phyloP scores from a whole-genome alignment of 2,888 invertebrate species.

The Lissonota sp. region DNA sequence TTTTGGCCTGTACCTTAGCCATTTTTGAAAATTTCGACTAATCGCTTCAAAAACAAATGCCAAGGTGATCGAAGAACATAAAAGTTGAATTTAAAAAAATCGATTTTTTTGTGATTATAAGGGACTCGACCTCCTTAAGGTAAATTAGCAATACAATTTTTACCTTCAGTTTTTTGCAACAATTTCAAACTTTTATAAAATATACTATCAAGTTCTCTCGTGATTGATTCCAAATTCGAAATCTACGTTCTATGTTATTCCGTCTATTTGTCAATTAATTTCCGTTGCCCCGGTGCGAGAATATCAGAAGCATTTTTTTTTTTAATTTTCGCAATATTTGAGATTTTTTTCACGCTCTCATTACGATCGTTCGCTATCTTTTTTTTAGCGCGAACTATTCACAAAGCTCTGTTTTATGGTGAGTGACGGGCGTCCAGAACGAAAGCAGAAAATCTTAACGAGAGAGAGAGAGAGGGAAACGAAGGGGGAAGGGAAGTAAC shows the following conservation, averaged over 20 bases:
- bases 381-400: slow-evolving; percentile 29
- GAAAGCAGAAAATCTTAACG: neutral
- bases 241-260: neutral
- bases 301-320: neutral
- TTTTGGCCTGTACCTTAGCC: too few species aligned
- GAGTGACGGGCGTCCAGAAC: slow-evolving; percentile 34
- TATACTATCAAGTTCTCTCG: neutral
- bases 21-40: too few species aligned
- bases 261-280: neutral
- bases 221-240: neutral
- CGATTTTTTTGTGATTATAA: neutral
- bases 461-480: slow-evolving; percentile 32
- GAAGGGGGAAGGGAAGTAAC: slow-evolving; percentile 34
- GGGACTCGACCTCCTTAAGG: too few species aligned
- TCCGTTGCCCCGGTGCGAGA: neutral
- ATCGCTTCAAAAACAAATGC: too few species aligned
- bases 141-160: neutral
- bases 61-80: too few species aligned
- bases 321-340: slow-evolving; percentile 16
- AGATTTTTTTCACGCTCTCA: slow-evolving; percentile 18
- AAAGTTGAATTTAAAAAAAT: too few species aligned
- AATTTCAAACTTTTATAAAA: too few species aligned
- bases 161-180: neutral
- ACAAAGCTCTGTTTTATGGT: slow-evolving; percentile 52
- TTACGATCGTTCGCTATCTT: neutral